phyloP scores from a whole-genome alignment of 2,113 vertebrate genomes.

The Rutilus rutilus region DNA sequence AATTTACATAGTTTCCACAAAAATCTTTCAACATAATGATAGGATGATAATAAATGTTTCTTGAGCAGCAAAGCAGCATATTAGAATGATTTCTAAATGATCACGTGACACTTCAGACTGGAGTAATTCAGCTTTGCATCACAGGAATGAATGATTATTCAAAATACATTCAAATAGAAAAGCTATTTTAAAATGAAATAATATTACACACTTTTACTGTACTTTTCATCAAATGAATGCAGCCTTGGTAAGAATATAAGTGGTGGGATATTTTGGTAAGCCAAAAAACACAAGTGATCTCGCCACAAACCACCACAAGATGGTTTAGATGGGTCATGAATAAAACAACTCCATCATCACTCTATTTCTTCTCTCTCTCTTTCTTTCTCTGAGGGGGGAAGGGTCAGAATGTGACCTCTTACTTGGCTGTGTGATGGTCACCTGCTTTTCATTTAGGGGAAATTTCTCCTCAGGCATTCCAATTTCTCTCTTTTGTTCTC shows the following conservation, averaged over 20 bases:
- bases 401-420: slow-evolving; percentile 57
- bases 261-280: not conserved
- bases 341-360: slow-evolving; percentile 21
- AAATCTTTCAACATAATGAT: not conserved
- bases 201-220: not conserved
- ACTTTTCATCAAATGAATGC: not conserved
- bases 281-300: not conserved
- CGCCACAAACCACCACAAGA: not conserved
- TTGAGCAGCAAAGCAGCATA: not conserved
- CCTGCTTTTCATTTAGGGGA: slow-evolving; percentile 78
- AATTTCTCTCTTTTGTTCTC: slow-evolving; percentile 38
- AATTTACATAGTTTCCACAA: not conserved
- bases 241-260: not conserved
- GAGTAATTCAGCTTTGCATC: not conserved
- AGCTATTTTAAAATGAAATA: not conserved
- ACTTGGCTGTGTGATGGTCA: slow-evolving; percentile 66
- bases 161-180: not conserved
- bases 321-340: not conserved
- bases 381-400: slow-evolving; percentile 1
- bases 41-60: not conserved
- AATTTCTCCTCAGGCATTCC: slow-evolving; percentile 74
- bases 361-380: not conserved
- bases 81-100: not conserved
- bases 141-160: not conserved
- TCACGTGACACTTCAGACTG: not conserved